Conservation (phyloP, 2,113 vertebrate genomes). For the Hemiprocne comata region DNA sequence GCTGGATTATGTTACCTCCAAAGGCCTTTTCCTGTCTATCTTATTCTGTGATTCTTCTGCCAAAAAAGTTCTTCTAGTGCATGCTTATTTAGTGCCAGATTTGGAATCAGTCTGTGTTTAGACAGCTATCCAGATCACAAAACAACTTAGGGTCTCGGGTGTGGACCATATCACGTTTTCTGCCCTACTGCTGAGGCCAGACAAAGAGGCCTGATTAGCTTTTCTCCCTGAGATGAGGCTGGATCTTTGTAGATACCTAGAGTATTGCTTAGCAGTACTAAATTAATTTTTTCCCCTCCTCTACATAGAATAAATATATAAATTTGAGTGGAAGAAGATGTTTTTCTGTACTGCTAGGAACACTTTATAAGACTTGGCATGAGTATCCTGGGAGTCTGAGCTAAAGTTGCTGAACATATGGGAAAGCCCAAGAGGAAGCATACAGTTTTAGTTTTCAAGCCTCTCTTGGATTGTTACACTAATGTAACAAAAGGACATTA, state of each 20-base stretch:
- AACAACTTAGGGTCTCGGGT: fast-evolving
- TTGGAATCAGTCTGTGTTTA: neutral
- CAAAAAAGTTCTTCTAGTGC: neutral
- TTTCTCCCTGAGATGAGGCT: neutral
- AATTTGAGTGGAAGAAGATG: neutral
- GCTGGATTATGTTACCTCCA: neutral
- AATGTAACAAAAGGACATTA: constrained; percentile 26
- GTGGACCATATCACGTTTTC: fast-evolving
- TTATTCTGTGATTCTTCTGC: neutral
- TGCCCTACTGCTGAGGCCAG: neutral
- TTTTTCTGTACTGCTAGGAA: neutral
- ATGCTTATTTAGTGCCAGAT: neutral
- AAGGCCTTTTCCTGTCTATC: neutral
- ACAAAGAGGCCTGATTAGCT: neutral
- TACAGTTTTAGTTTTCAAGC: constrained; percentile 16
- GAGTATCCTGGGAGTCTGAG: constrained; percentile 7
- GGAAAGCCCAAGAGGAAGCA: constrained; percentile 6
- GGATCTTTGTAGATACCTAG: neutral
- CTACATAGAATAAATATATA: neutral
- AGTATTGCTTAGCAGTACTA: neutral
- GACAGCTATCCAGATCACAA: neutral
- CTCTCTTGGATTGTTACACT: neutral
- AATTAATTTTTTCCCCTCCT: neutral
- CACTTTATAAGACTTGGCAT: constrained; percentile 2
- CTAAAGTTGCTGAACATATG: constrained; percentile 37